Conservation (phyloP, 2,113 vertebrate genomes). For the Parus major region DNA sequence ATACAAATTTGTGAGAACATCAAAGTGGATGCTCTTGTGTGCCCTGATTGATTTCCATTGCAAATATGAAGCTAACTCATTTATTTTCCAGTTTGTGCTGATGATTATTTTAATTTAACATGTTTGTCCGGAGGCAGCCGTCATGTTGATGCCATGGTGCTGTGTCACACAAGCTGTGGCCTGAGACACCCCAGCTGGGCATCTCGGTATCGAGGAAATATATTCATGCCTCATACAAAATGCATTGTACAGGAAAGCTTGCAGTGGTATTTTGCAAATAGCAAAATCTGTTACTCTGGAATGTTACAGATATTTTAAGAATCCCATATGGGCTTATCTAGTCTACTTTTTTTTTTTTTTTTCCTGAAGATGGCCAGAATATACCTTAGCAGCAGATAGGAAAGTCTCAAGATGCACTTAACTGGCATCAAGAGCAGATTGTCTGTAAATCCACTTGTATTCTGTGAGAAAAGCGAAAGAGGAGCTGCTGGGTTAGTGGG, state of each 20-base stretch:
- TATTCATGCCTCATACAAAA: slow-evolving; percentile 14
- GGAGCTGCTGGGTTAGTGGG: not conserved
- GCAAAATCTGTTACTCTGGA: slow-evolving; percentile 18
- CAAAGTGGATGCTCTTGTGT: not conserved
- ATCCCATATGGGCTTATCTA: not conserved
- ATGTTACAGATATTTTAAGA: slow-evolving; percentile 28
- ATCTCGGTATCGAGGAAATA: not conserved
- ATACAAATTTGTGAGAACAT: slow-evolving; percentile 19
- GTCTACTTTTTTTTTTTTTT: not conserved
- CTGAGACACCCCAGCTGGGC: slow-evolving; percentile 25
- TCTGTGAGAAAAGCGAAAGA: not conserved
- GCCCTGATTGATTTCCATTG: slow-evolving; percentile 45
- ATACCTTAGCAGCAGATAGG: not conserved
- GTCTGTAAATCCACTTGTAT: not conserved
- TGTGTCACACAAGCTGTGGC: not conserved
- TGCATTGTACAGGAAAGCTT: not conserved
- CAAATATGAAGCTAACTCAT: slow-evolving; percentile 40
- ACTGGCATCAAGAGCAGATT: not conserved
- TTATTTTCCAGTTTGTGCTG: slow-evolving; percentile 34
- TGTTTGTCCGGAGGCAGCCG: not conserved
- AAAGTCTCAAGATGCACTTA: not conserved
- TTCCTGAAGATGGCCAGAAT: not conserved
- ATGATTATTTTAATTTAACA: slow-evolving; percentile 51
- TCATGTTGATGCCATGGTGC: slow-evolving; percentile 23
- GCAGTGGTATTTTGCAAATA: slow-evolving; percentile 8